These are phyloP conservation scores for Tapirus indicus DNA, from an alignment of 2,797 vertebrate species.

Conservation along the genomic window DNA sequence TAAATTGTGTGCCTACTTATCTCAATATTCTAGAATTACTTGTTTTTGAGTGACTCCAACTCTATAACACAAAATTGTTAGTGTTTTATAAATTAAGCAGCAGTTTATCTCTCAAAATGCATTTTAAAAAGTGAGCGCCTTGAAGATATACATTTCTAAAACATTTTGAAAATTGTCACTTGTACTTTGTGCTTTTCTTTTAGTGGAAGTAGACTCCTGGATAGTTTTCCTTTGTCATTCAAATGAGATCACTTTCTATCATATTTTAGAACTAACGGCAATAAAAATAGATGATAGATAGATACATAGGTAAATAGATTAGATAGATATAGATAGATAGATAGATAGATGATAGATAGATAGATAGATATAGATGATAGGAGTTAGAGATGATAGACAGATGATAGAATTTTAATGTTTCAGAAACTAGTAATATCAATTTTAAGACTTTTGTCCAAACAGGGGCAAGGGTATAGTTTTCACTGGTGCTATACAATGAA, in stretches of 20 bases:
- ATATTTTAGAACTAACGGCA: constrained; percentile 22
- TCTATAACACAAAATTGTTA: background rate
- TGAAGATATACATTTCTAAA: background rate
- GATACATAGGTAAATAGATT: background rate
- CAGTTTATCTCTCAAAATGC: background rate
- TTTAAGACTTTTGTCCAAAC: background rate
- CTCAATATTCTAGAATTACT: background rate
- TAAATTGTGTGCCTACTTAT: background rate
- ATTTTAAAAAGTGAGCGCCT: background rate
- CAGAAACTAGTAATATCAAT: background rate
- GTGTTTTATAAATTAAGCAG: background rate
- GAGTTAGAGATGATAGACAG: background rate
- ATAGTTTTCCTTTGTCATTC: background rate
- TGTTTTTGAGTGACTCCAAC: background rate
- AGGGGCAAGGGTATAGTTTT: background rate
- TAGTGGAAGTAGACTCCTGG: background rate
- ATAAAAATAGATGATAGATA: background rate
- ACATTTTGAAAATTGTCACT: background rate
- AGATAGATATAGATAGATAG: too few species aligned
- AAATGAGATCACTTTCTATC: background rate
- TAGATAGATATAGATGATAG: background rate
- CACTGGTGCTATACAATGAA: background rate
- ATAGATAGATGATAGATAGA: too few species aligned
- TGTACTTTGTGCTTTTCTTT: background rate
- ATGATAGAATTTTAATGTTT: background rate